phyloP scores from a whole-genome alignment of 2,797 vertebrate genomes.

The Toxotes lorentzi region DNA sequence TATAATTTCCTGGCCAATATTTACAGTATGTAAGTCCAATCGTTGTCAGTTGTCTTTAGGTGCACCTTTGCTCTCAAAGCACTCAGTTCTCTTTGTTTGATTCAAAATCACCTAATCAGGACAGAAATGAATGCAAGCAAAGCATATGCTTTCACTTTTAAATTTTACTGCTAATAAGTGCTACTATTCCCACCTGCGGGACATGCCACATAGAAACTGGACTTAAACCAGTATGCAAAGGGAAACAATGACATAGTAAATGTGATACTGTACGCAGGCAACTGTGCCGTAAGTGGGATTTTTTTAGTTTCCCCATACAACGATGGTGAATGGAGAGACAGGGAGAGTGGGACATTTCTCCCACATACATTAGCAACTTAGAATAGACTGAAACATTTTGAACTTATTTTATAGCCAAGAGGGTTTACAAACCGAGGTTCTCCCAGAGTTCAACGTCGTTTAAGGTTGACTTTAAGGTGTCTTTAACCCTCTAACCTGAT shows the following conservation, averaged over 20 bases:
- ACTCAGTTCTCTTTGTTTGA: neutral
- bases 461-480: conserved; percentile 29
- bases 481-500: conserved; percentile 39
- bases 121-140: conserved; percentile 8
- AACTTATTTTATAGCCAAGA: neutral
- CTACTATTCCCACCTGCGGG: neutral
- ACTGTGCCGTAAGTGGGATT: neutral
- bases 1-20: neutral
- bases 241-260: neutral
- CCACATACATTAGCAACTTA: neutral
- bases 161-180: neutral
- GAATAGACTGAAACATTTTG: neutral
- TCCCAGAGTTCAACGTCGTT: conserved; percentile 20
- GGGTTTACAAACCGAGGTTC: neutral
- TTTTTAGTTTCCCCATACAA: neutral
- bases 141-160: neutral
- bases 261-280: neutral
- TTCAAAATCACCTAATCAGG: neutral
- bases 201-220: neutral
- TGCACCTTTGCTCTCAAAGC: neutral
- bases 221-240: neutral
- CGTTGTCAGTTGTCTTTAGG: neutral
- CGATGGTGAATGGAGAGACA: neutral
- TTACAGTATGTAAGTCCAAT: conserved; percentile 4
- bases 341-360: neutral